These are phyloP conservation scores for Pammene aurita DNA, from an alignment of 2,888 invertebrate species.

Conservation along the genomic window DNA sequence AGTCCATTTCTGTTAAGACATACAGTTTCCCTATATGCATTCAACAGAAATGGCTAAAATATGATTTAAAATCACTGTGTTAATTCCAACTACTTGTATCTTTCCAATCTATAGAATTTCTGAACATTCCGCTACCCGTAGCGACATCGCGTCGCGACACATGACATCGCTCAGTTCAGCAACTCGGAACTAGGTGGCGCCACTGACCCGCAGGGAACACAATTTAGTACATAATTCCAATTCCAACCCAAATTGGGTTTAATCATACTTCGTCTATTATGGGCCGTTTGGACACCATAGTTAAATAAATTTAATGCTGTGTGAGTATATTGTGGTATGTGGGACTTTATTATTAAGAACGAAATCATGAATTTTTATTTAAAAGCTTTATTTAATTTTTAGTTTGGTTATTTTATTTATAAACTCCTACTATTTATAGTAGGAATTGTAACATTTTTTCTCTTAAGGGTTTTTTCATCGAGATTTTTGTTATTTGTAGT, in stretches of 20 bases:
- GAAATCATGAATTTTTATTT: conserved; percentile 7
- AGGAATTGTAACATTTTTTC: too few species aligned
- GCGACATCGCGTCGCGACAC: conserved; percentile 78
- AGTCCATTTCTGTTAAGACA: too few species aligned
- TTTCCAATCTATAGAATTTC: not conserved
- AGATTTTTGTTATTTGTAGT: too few species aligned
- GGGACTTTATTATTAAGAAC: conserved; percentile 34
- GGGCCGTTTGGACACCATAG: conserved; percentile 19
- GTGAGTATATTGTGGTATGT: not conserved
- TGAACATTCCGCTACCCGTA: conserved; percentile 51
- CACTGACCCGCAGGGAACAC: conserved; percentile 36
- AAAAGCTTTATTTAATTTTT: conserved; percentile 2
- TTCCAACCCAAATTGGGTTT: conserved; percentile 37
- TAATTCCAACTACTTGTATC: not conserved
- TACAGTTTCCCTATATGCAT: too few species aligned
- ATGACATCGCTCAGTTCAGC: conserved; percentile 69
- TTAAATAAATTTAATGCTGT: not conserved
- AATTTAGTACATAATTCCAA: conserved; percentile 45
- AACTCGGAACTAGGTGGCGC: conserved; percentile 68
- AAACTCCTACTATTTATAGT: too few species aligned
- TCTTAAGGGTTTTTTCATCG: too few species aligned
- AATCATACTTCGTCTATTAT: conserved; percentile 38
- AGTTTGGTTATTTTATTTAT: not conserved
- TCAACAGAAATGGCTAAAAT: too few species aligned
- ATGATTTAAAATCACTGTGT: not conserved